Evolutionary conservation across 2,888 invertebrate species (phyloP), one percentile per base, ranked within the genome.

Genomic region (Cordilura impudica): DNA sequence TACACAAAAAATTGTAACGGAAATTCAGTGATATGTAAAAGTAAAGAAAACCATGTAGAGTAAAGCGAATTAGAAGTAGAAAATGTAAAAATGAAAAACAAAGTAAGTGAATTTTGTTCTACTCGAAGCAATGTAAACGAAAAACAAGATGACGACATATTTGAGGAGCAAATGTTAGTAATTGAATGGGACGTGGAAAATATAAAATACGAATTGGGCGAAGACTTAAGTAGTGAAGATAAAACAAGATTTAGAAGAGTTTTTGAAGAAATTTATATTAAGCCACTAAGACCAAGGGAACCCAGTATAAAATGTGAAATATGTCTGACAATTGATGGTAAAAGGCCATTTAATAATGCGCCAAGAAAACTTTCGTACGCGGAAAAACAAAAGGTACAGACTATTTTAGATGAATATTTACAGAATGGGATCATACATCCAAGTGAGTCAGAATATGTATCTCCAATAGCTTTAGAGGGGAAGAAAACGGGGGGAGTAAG

Each of bases 281-380:
- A 10, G 1, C 31, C 54, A 12, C 10, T 31, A 14, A 26, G 61
- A 5, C 63, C 54, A 16, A 5, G 1, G 5, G 54, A 75, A 19
- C 49, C 63, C 6, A n/a, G 8, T 14, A 49, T 53, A 14, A 58
- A 43, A 18, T 43, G 47, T 61, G 53, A 65, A 49, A 66, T 70
- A 19, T 14, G 10, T 5, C 14, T 70, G 7, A 39, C 21, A 63
- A 4, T 58, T 4, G 43, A 61, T 8, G 35, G 53, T 8, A 8
- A 43, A 1, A 69, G 26, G 10, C 53, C 65, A 12, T 73, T 78
- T 53, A 74, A 26, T 43, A 70, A 47, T 61, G n/a, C 63, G 2
- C 78, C 73, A 14, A 60, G 61, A n/a, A 54, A 67, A 29, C 65
- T 76, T 26, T 73, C 67, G 0, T 76, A 69, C 7, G n/a, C 69